Evolutionary conservation across 1,140 invertebrate species (phyloP), one percentile per base, ranked within the genome.

Genomic region (Brachionus rotundiformis): DNA sequence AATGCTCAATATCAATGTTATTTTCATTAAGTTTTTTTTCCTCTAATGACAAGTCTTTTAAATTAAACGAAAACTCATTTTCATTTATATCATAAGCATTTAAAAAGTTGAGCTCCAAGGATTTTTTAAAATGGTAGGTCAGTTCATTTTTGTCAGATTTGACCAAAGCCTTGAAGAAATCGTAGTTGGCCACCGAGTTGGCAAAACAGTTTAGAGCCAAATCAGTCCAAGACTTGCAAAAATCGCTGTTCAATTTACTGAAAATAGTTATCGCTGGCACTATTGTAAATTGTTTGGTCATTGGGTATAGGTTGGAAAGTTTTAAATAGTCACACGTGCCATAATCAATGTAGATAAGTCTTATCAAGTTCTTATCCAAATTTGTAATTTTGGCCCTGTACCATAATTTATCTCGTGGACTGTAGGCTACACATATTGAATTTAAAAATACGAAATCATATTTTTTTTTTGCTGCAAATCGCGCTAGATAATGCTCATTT

Each of bases 301-400:
- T 5, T 11, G 68, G 68, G 23, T 44, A 73, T 16, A 73, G 23
- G 19, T 73, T 73, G 3, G 36, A 19, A 73, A 25, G 25, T 8
- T 27, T 31, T 11, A 73, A 27, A 13, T 25, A 23, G 23, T 73
- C 68, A 47, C 25, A 27, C 11, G 41, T 25, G 3, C 68, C 68
- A 73, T 73, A 73, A 23, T 73, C 68, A 44, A 73, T 44, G 19
- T 73, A 73, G 25, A 73, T 25, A 1, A 73, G 7, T 44, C 41
- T 41, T 44, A 71, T 39, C 36, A 25, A 19, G 7, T 23, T 44
- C 25, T 47, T 73, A 11, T 73, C 25, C 19, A 73, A 25, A 23
- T 73, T 31, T 19, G 23, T 44, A 25, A 73, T 44, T 73, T 25
- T 25, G 1, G 36, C 68, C 25, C 68, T 41, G 41, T 44, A 73